Percentiles rank a stretch among this genome's conserved stretches.
Conservation (phyloP, 1,140 invertebrate species). For the Hetaerina americana region DNA sequence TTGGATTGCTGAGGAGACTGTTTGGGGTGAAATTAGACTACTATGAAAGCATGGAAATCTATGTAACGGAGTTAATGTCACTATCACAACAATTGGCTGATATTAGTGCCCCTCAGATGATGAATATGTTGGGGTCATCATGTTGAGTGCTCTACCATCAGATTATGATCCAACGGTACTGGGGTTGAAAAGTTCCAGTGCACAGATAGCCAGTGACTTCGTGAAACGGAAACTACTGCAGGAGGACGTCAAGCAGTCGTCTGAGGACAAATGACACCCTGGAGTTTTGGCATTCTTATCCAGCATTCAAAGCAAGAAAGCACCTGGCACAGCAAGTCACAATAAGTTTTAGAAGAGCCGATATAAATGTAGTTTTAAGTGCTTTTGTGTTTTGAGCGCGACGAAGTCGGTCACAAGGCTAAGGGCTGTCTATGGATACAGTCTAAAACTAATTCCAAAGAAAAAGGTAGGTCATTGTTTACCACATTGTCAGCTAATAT, state of each 20-base stretch:
- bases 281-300: neutral
- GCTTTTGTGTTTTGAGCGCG: neutral
- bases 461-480: neutral
- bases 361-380: neutral
- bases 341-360: neutral
- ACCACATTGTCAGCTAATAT: neutral
- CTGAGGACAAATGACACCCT: neutral
- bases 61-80: neutral
- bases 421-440: neutral
- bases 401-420: neutral
- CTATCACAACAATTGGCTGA: neutral
- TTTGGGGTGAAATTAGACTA: too few species aligned
- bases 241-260: neutral
- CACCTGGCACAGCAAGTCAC: neutral
- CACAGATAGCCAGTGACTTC: neutral
- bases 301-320: neutral
- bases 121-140: too few species aligned
- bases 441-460: neutral
- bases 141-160: too few species aligned
- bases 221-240: neutral
- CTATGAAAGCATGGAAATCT: neutral
- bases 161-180: too few species aligned
- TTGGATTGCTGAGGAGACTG: constrained; percentile 2
- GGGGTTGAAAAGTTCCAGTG: too few species aligned
- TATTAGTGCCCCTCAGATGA: too few species aligned